These are phyloP conservation scores for Zele albiditarsus DNA, from an alignment of 2,888 invertebrate genomes.

Conservation along the genomic window DNA sequence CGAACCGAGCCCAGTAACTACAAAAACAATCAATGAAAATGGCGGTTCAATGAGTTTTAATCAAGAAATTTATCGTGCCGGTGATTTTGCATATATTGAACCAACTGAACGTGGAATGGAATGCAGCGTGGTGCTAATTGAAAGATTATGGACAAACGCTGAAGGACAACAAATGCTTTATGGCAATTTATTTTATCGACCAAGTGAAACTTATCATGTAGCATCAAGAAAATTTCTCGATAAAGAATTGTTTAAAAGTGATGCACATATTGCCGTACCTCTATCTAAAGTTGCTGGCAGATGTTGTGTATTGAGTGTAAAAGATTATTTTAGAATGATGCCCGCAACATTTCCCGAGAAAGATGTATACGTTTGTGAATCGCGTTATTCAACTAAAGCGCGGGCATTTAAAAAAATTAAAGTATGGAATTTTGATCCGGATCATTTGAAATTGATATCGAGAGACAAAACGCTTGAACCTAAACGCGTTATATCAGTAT, in stretches of 20 bases:
- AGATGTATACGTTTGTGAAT: constrained; percentile 98
- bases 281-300: constrained; percentile 89
- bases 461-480: constrained; percentile 87
- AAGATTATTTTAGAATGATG: constrained; percentile 92
- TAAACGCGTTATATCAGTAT: constrained; percentile 92
- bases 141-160: constrained; percentile 90
- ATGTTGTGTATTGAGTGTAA: constrained; percentile 95
- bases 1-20: constrained; percentile 60
- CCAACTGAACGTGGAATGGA: constrained; percentile 80
- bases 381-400: constrained; percentile 89
- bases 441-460: constrained; percentile 78
- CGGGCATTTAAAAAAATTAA: constrained; percentile 96
- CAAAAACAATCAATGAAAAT: constrained; percentile 69
- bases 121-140: constrained; percentile 88
- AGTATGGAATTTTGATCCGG: constrained; percentile 81
- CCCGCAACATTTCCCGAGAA: constrained; percentile 92
- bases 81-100: constrained; percentile 94
- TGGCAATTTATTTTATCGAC: constrained; percentile 93
- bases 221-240: constrained; percentile 96
- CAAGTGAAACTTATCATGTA: constrained; percentile 96
- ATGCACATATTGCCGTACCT: constrained; percentile 88
- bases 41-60: constrained; percentile 83
- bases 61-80: constrained; percentile 84
- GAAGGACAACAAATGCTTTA: constrained; percentile 90
- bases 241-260: constrained; percentile 97